Evolutionary conservation across 2,797 vertebrate species (phyloP).

Genomic region (Pogoniulus pusillus): DNA sequence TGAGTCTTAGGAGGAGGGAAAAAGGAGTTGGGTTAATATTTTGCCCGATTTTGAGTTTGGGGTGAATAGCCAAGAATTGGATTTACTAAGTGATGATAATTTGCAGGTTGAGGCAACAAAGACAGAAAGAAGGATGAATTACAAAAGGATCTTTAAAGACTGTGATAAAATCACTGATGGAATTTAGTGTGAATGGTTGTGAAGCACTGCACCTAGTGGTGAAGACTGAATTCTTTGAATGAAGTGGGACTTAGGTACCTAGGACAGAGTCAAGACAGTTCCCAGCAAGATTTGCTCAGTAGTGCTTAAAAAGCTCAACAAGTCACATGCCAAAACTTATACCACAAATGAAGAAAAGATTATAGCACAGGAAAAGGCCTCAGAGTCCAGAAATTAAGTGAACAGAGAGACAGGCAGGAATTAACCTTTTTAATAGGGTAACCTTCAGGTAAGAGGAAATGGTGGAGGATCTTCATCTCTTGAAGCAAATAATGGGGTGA

Average conservation of each 20-base stretch:
- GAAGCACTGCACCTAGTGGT: neutral
- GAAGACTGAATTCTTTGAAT: neutral
- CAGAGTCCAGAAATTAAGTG: neutral
- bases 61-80: neutral
- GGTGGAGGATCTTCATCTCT: neutral
- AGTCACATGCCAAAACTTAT: neutral
- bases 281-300: neutral
- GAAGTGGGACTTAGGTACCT: fast-evolving
- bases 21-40: neutral
- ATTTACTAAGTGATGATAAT: neutral
- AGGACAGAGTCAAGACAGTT: neutral
- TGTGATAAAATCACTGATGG: neutral
- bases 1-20: neutral
- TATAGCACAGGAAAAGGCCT: neutral
- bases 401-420: neutral
- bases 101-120: neutral
- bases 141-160: neutral
- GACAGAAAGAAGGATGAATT: neutral
- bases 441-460: neutral
- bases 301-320: neutral
- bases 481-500: neutral
- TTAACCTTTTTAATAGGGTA: neutral
- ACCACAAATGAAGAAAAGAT: neutral
- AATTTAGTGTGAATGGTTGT: neutral
- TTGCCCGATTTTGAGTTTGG: neutral